Evolutionary conservation across 2,113 vertebrate genomes (phyloP), one percentile per base, ranked within the genome.

Genomic region (Vidua macroura): DNA sequence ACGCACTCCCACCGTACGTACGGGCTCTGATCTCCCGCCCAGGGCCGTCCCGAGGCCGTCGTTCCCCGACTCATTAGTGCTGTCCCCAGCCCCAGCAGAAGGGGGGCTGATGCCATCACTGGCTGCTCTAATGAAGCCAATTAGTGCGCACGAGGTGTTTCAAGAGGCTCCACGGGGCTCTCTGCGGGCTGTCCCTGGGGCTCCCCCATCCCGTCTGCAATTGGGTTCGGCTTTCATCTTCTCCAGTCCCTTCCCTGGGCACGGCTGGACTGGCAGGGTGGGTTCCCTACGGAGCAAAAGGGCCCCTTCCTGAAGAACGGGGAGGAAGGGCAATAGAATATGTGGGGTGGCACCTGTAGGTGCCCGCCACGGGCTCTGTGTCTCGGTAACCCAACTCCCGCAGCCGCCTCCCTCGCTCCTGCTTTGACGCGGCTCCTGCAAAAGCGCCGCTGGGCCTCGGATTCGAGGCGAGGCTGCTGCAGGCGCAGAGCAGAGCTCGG

Each of bases 391-490:
- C 25, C 67, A 7, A 0, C 4, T 30, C 11, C 11, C 3, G 51
- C 58, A 44, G 44, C 59, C 35, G 14, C 74, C 67, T 63, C 44
- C 10, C 33, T 55, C 49, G n/a, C 3, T 56, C 41, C 28, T 1
- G 21, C 37, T 30, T 6, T 10, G 53, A 9, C 27, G 21, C 58
- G 46, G 68, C 70, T 66, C 30, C 44, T 6, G 59, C 35, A 4
- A 3, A 22, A 58, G 51, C 43, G 25, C 52, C 73, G 87, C 87
- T 31, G 98, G 96, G 95, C 90, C 97, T 97, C 95, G 97, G 97
- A 96, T 94, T 97, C 95, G 96, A 97, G 95, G 97, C 96, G 97
- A 95, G 96, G 97, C 97, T 96, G 97, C 98, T 97, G 98, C 97
- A 89, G 69, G 9, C 22, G 0, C 41, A 95, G n/a, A n/a, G 55